Evolutionary conservation across 2,888 invertebrate species (phyloP), one percentile per base, ranked within the genome.

Genomic region (Caenorhabditis sulstoni): DNA sequence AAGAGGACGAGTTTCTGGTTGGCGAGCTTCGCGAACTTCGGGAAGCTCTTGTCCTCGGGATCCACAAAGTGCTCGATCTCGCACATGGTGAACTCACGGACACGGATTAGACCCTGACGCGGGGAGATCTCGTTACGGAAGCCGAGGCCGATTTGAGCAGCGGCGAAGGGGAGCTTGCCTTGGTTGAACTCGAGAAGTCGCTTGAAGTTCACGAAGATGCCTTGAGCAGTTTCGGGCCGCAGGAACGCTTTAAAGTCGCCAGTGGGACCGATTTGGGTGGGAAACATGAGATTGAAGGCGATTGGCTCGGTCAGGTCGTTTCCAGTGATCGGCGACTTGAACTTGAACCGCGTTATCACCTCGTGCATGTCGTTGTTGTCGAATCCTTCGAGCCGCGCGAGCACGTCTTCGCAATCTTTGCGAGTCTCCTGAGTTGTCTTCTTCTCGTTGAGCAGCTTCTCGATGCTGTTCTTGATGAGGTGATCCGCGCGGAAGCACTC

Each of bases 41-140:
- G 94, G 91, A 97, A 96, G 79, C 93, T 93, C 90, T 98, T 97
- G 86, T 94, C 93, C 0, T 89, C 91, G 0, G 97, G 96, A 92
- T 99, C 97, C 91, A 97, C 97, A 91, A 99, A 99, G 92, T 99
- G 97, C 91, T 99, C 99, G 87, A 99, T 99, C 92, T 99, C 99
- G 78, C 88, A 88, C 98, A 99, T 98, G 0, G 97, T 98, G 90
- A 99, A 99, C 91, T 99, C 99, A 89, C 89, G 83, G 16, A 89
- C 89, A 37, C 89, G 85, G 62, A 89, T 90, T n/a, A 89, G 79
- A n/a, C 89, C 89, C 66, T 89, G 88, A 78, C 99, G 93, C 1
- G 99, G 99, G 0, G 99, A 99, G 88, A 99, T 99, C 93, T 99
- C 99, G 92, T 99, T 99, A 86, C 99, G 94, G 91, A 99, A 99